Evolutionary conservation across 2,888 invertebrate species (phyloP).

Genomic region (Oscheius sp.): DNA sequence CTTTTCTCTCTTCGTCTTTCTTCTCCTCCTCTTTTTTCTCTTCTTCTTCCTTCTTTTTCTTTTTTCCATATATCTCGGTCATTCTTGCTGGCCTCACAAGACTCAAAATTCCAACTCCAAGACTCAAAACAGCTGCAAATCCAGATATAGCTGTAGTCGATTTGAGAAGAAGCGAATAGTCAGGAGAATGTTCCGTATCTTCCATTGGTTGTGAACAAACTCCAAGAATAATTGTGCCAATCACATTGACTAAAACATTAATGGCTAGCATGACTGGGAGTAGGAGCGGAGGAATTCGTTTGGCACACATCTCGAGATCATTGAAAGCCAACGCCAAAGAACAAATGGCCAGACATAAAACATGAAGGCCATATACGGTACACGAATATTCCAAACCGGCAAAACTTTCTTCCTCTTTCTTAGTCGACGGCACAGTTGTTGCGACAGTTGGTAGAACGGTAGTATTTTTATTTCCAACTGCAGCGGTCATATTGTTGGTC

Average conservation of each 20-base stretch:
- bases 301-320: not conserved
- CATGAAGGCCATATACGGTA: not conserved
- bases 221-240: not conserved
- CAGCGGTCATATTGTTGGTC: not conserved
- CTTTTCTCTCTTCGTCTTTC: not conserved
- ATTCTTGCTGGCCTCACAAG: not conserved
- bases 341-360: not conserved
- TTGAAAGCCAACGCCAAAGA: not conserved
- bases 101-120: not conserved
- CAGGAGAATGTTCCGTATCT: not conserved
- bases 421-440: not conserved
- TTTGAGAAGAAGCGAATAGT: not conserved
- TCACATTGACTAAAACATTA: not conserved
- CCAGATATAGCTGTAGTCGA: conserved; percentile 1
- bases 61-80: not conserved
- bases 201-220: not conserved
- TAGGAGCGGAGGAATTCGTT: not conserved
- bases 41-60: not conserved
- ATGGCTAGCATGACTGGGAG: not conserved
- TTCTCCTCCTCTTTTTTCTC: not conserved
- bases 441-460: not conserved
- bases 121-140: not conserved
- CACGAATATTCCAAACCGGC: not conserved
- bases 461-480: no score
- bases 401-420: no score